Conservation (phyloP, 2,113 vertebrate genomes). For the Myrmecophaga tridactyla region DNA sequence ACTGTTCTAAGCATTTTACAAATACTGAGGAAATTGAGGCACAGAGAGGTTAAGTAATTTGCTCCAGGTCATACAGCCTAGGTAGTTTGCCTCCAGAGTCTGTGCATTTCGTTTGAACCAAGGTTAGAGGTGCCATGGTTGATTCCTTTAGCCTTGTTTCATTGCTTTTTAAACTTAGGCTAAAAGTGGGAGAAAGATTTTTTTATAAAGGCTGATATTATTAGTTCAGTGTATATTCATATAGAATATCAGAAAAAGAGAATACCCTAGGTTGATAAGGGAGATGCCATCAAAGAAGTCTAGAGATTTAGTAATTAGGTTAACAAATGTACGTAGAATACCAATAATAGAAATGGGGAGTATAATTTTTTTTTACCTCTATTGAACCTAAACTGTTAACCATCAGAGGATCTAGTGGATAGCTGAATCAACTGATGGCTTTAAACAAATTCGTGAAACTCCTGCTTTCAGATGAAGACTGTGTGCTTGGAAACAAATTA, state of each 20-base stretch:
- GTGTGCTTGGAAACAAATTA: neutral
- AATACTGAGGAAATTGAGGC: conserved; percentile 36
- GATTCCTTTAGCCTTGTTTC: neutral
- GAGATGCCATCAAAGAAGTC: conserved; percentile 5
- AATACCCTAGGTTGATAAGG: neutral
- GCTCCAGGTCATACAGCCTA: neutral
- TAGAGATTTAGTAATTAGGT: conserved; percentile 4
- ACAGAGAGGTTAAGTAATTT: neutral
- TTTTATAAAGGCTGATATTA: neutral
- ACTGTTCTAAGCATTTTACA: conserved; percentile 29
- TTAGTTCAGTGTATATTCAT: conserved; percentile 9
- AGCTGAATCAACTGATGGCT: neutral
- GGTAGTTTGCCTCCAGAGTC: neutral
- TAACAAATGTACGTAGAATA: conserved; percentile 2
- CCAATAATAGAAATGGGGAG: conserved; percentile 12
- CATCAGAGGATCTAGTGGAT: neutral
- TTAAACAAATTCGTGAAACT: conserved; percentile 40
- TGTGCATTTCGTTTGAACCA: conserved; percentile 42
- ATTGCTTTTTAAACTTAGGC: conserved; percentile 29
- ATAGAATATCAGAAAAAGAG: neutral
- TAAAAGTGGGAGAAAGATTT: neutral
- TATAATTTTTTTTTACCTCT: conserved; percentile 23
- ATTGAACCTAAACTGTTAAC: conserved; percentile 16
- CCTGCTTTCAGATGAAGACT: conserved; percentile 58
- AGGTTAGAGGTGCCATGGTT: neutral